Evolutionary conservation across 2,113 vertebrate genomes (phyloP), one percentile per base, ranked within the genome.

Genomic region (Strix uralensis): DNA sequence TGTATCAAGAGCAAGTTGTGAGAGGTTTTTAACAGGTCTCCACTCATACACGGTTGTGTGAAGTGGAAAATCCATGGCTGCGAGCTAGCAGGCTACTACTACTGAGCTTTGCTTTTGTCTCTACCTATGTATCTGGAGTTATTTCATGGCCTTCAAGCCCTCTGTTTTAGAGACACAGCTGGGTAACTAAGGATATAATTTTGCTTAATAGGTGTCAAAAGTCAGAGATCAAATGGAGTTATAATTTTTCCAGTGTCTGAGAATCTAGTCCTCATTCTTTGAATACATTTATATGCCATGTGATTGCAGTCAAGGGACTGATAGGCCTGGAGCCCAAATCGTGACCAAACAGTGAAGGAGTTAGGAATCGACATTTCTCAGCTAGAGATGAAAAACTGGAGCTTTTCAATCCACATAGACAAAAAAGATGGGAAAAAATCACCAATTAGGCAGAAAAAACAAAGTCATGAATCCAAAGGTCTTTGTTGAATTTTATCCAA

Each of bases 161-260:
- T 75, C 10, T 0, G 1, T 79, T 87, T 92, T 29, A 38, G 22
- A 70, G 51, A 81, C 29, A 18, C 34, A 79, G 11, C 47, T 71
- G 69, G 73, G 15, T 82, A 91, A 74, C n/a, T 62, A 44, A 85
- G 84, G 65, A 69, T 40, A 87, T 34, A 7, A 32, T 94, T 94
- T 89, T 88, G 57, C 88, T 92, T 91, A 74, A 59, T 40, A 84
- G 80, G 36, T 81, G 44, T 75, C 52, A 65, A 65, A 96, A 94
- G 61, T 65, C 77, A 84, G 67, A 86, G 82, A 59, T 83, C 74
- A 74, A 85, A 78, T 2, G 7, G 27, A 79, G 66, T 71, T 85
- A 79, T 29, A 51, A 70, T 77, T 94, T 89, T 93, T 87, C 65
- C 73, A 69, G 81, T 27, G 44, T 79, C 81, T 89, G 86, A 96